Base-by-base conservation (phyloP, 2,888 invertebrate genomes). In the Lagria hirta region DNA sequence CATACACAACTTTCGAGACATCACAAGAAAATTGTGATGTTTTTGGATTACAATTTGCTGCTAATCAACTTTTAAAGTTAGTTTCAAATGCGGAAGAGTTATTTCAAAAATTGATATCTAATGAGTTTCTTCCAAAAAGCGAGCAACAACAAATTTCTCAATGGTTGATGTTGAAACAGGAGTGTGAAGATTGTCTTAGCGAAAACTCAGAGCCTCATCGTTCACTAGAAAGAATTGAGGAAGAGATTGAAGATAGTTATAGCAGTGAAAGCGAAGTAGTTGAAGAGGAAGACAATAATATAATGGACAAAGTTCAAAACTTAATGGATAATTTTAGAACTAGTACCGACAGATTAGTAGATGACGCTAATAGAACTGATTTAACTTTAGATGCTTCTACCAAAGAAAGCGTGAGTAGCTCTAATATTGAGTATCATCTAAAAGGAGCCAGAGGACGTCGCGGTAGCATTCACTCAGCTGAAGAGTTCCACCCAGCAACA, bases 111-210 rank as follows among this genome's bases (percentile, higher is more conserved):
- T 76, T 90, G 24, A 75, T 88, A 30, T 77, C 80, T 8, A 84
- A 81, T 22, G 84, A 84, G 59, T 76, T 80, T n/a, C 66, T 90
- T 38, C 79, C 82, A 6, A 83, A 84, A 36, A 73, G 79, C 45
- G 87, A 88, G 64, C 79, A 84, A 52, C 86, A 85, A 60, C 87
- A 87, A 70, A 82, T 84, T 27, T 80, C 86, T 62, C 85, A 88
- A 55, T 91, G 91, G 91, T 72, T 91, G 10, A 88, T 86, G 59
- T 73, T 89, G 48, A 90, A 90, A 63, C 88, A 89, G 55, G 91
- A 91, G 69, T 90, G 88, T 69, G 88, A 90, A 68, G 89, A 90
- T 63, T 89, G 89, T 64, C 76, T 86, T 28, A 80, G 79, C 30
- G 75, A 75, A 38, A 69, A 70, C 6, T 76, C 76, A n/a, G 76